Evolutionary conservation across 2,113 vertebrate genomes (phyloP).

Genomic region (Clarias batrachus): DNA sequence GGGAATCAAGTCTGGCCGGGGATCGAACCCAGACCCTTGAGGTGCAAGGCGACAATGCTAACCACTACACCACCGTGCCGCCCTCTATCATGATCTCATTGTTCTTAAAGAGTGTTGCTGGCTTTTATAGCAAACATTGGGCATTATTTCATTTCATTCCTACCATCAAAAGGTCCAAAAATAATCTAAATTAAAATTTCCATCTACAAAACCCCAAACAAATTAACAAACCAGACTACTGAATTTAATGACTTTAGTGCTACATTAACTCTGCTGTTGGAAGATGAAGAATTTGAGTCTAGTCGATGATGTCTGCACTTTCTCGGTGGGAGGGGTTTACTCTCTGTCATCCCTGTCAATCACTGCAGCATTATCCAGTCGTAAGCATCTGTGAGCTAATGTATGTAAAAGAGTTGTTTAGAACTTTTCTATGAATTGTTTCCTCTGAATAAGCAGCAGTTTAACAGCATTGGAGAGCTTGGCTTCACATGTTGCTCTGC

Average conservation of each 20-base stretch:
- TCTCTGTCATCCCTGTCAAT: not conserved
- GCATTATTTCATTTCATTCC: not conserved
- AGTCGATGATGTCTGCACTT: not conserved
- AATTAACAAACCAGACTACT: not conserved
- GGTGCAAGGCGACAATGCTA: too few species aligned
- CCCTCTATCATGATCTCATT: not conserved
- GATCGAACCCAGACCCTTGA: too few species aligned
- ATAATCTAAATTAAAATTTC: not conserved
- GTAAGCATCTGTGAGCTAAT: not conserved
- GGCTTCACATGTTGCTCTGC: too few species aligned
- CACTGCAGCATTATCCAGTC: not conserved
- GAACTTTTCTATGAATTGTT: not conserved
- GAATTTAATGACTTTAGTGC: not conserved
- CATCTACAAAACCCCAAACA: not conserved
- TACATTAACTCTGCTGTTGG: not conserved
- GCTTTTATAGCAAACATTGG: not conserved
- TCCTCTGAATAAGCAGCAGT: not conserved
- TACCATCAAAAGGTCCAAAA: not conserved
- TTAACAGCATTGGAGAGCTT: not conserved
- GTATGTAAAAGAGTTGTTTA: not conserved
- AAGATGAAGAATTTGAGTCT: not conserved
- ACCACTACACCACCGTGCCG: too few species aligned
- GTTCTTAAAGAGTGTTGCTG: not conserved
- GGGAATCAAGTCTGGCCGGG: too few species aligned
- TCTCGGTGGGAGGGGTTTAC: not conserved